Evolutionary conservation across 2,888 invertebrate genomes (phyloP), one percentile per base, ranked within the genome.

Genomic region (Sturmia bella): DNA sequence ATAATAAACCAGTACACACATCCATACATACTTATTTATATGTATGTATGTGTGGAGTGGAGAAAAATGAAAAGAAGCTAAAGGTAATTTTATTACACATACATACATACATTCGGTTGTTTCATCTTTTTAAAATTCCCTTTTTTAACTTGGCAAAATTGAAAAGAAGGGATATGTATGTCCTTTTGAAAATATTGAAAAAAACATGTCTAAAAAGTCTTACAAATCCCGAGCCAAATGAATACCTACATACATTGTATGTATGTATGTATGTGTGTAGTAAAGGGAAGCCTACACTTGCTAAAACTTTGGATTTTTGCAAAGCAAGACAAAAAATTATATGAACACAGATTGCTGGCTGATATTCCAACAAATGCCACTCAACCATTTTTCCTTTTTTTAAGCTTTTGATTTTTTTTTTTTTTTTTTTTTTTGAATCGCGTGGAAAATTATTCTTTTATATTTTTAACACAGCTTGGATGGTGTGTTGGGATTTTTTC

Each of bases 371-470:
- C 72, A 76, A 76, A 76, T 56, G 61, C 76, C 76, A 76, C 72
- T 80, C 76, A 66, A 63, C 50, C 75, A 12, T 43, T 56, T 70
- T 61, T 52, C 37, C 57, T 24, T 39, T 59, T 75, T 17, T 59
- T 37, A 70, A 80, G 80, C 75, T 80, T 74, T 66, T 74, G 57
- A 52, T 69, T 74, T 63, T 74, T 57, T 57, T 57, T 37, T 39
- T 5, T 39, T 50, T 68, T 32, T 45, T 21, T 37, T 74, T 63
- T 74, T 80, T 74, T 61, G 75, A 75, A 75, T 72, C 59, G 72
- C 81, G 72, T 81, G 76, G 68, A 81, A 77, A 81, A 76, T 37
- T 56, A 70, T 80, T 75, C 64, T 68, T 81, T 81, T 73, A 63
- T 57, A 73, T 73, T 69, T 77, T 81, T 68, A 68, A 63, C 68